Evolutionary conservation across 2,888 invertebrate species (phyloP).

Genomic region (Cantharis lateralis): DNA sequence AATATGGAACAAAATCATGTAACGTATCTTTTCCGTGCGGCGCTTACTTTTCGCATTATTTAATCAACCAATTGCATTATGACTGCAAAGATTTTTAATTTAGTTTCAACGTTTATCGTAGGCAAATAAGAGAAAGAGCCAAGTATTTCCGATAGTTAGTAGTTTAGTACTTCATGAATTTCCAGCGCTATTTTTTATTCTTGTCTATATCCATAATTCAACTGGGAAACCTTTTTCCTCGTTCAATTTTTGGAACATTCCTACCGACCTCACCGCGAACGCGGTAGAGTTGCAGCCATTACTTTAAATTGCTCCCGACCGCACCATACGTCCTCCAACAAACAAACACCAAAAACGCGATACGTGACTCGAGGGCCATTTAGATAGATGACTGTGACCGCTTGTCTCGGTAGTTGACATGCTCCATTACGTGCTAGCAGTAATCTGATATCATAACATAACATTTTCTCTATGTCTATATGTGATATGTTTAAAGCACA

Average conservation of each 20-base stretch:
- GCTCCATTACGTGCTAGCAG: constrained; percentile 44
- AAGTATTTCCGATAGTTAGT: background rate
- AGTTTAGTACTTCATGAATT: background rate
- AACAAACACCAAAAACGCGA: constrained; percentile 42
- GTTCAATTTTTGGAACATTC: constrained; percentile 15
- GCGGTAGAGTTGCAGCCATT: constrained; percentile 27
- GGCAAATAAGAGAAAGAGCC: background rate
- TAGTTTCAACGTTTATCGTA: background rate
- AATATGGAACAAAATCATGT: constrained; percentile 10
- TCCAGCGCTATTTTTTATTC: background rate
- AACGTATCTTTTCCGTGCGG: background rate
- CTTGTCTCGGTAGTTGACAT: constrained; percentile 42
- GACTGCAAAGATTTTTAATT: background rate
- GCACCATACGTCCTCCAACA: constrained; percentile 37
- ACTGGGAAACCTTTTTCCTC: constrained; percentile 4
- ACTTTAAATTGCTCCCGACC: constrained; percentile 36
- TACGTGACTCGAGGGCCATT: constrained; percentile 42
- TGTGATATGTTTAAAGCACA: constrained; percentile 18
- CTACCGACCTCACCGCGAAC: constrained; percentile 6
- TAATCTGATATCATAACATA: constrained; percentile 43
- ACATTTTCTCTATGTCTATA: constrained; percentile 26
- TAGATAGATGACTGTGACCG: constrained; percentile 42
- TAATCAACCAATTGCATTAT: background rate
- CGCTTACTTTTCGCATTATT: background rate
- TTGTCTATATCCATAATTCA: constrained; percentile 4